phyloP scores from a whole-genome alignment of 1,140 invertebrate genomes.

The Heterodera carotae region DNA sequence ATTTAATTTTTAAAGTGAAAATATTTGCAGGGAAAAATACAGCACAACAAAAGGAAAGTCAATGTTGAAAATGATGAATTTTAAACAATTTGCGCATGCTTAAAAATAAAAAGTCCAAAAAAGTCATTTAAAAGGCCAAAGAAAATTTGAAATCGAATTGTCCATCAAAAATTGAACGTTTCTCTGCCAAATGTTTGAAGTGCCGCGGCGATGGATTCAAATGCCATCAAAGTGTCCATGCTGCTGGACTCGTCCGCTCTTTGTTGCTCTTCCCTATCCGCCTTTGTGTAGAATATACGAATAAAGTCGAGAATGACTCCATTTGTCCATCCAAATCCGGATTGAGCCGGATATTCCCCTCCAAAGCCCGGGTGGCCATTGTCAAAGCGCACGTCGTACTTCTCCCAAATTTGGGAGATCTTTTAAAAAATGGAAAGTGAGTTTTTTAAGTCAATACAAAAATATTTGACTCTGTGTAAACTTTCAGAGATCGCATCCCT shows the following conservation, averaged over 20 bases:
- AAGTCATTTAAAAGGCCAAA: no score
- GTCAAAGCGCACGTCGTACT: conserved; percentile 71
- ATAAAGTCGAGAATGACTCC: conserved; percentile 67
- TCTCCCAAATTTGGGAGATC: conserved; percentile 80
- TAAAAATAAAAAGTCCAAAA: no score
- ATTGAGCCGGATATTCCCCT: conserved; percentile 58
- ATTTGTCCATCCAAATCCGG: conserved; percentile 88
- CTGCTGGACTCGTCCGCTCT: not conserved
- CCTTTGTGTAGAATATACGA: conserved; percentile 43
- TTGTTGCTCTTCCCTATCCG: not conserved
- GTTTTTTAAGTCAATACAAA: not conserved
- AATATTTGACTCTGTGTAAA: not conserved
- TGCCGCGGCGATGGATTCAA: not conserved
- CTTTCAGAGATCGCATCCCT: no score
- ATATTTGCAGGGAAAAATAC: no score
- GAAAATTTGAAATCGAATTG: not conserved
- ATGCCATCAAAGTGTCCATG: not conserved
- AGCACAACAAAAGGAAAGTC: no score
- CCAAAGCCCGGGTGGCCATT: conserved; percentile 54
- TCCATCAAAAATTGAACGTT: not conserved
- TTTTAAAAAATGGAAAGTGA: conserved; percentile 61
- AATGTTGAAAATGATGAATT: no score
- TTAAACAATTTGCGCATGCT: no score
- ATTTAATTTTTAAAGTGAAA: no score
- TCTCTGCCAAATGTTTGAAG: not conserved